Conservation (phyloP, 2,113 vertebrate genomes). For the Martes martes region DNA sequence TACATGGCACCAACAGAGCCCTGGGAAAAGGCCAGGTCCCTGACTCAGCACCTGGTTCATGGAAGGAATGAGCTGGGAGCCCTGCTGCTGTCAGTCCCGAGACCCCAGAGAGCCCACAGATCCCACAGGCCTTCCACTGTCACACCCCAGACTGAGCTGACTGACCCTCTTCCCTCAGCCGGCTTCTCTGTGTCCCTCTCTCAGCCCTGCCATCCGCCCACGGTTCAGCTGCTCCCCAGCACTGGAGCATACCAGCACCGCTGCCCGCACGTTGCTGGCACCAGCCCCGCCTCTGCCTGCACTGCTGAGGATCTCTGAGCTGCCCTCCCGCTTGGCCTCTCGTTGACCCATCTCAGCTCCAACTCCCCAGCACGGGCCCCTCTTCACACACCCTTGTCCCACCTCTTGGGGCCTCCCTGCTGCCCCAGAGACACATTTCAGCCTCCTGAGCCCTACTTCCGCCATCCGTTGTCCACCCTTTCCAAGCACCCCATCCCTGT, state of each 20-base stretch:
- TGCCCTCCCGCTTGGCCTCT: neutral
- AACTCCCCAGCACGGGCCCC: neutral
- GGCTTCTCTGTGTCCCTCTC: neutral
- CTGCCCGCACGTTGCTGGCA: neutral
- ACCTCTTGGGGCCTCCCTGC: neutral
- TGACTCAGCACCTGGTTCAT: no score
- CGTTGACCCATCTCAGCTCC: neutral
- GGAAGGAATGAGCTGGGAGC: neutral
- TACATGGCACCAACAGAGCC: neutral
- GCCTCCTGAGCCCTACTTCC: neutral
- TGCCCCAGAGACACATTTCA: neutral
- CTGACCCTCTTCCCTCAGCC: neutral
- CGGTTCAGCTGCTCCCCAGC: neutral
- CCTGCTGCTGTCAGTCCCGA: neutral
- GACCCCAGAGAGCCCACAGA: neutral
- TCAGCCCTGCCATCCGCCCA: neutral
- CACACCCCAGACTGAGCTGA: neutral
- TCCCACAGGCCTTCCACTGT: neutral
- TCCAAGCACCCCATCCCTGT: neutral
- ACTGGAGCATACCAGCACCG: neutral
- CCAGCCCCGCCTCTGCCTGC: rapidly evolving
- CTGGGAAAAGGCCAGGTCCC: neutral
- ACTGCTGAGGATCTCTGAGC: neutral
- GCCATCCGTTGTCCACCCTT: neutral
- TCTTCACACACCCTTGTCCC: neutral